Conservation (phyloP, 2,797 vertebrate species). For the Trachops cirrhosus region DNA sequence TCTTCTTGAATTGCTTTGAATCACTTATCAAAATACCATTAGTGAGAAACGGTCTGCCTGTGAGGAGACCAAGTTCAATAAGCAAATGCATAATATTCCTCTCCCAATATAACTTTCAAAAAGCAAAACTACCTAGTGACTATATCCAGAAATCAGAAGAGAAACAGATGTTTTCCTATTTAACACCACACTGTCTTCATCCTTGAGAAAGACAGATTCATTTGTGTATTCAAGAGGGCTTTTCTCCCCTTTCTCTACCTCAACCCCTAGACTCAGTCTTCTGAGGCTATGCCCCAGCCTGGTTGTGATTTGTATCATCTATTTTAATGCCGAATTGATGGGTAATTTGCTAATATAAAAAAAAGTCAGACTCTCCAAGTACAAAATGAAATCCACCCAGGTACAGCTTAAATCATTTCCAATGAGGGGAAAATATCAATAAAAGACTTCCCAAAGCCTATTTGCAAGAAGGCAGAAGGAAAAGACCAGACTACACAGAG, state of each 20-base stretch:
- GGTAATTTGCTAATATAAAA: slow-evolving; percentile 13
- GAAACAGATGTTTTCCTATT: slow-evolving; percentile 53
- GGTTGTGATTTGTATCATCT: slow-evolving; percentile 38
- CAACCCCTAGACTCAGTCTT: neutral
- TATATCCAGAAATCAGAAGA: slow-evolving; percentile 40
- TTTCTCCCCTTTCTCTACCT: neutral
- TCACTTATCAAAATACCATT: slow-evolving; percentile 25
- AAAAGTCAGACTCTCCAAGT: neutral
- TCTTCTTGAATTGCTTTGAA: slow-evolving; percentile 15
- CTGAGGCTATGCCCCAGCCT: slow-evolving; percentile 28
- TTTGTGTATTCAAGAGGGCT: neutral
- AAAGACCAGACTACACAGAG: slow-evolving; percentile 20
- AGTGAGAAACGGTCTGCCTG: slow-evolving; percentile 1
- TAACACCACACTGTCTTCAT: slow-evolving; percentile 54
- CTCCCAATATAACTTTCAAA: slow-evolving; percentile 40
- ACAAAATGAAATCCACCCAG: slow-evolving; percentile 61
- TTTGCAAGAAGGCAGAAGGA: neutral
- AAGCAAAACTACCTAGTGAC: slow-evolving; percentile 38
- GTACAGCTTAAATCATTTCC: slow-evolving; percentile 3
- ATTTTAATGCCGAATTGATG: slow-evolving; percentile 49
- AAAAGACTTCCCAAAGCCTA: slow-evolving; percentile 32
- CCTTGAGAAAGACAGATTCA: slow-evolving; percentile 50
- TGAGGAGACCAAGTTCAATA: neutral
- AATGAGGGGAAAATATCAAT: slow-evolving; percentile 18
- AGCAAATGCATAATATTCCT: neutral